Base-by-base conservation (phyloP, 2,888 invertebrate species). In the Andrena hattorfiana region DNA sequence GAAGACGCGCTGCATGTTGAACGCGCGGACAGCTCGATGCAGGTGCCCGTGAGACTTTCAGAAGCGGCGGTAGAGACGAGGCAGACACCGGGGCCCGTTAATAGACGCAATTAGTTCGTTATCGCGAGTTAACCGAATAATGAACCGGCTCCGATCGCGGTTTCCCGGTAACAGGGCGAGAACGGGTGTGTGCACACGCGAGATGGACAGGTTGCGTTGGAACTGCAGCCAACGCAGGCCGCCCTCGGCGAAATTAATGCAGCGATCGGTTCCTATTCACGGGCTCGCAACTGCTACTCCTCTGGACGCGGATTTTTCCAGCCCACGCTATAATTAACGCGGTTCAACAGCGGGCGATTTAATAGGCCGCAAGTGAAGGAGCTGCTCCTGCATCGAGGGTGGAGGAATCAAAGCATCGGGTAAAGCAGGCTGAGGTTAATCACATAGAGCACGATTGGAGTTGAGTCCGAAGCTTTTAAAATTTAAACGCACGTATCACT, bases 111-210 rank as follows among this genome's bases (percentile, higher is more conserved):
- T 88, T 85, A 83, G 82, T 71, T 56, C 67, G 63, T 69, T 76
- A 75, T 68, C 78, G 80, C 71, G 56, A 73, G 77, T 81, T 80
- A 68, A 70, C 70, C 74, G 76, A 76, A 83, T 85, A 88, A 87
- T 87, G 77, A 87, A 85, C 72, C 51, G 35, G 54, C 32, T 62
- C 69, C 67, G 74, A 74, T 79, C 77, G 66, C 51, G 64, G 67
- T 28, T 42, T 74, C 63, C 10, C 35, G 63, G 30, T 73, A 28
- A 67, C 62, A 30, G n/a, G 8, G 56, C 16, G 56, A 51, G 68
- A 23, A 69, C 10, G 59, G 30, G 51, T 2, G 26, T 13, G 32
- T n/a, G 48, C 8, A 8, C 8, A 1, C 26, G n/a, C 13, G 20
- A 20, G 62, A 67, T 48, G 49, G 67, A 81, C 67, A 67, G 72